These are phyloP conservation scores for Coregonus suidteri DNA, from an alignment of 2,797 vertebrate species.

Conservation along the genomic window DNA sequence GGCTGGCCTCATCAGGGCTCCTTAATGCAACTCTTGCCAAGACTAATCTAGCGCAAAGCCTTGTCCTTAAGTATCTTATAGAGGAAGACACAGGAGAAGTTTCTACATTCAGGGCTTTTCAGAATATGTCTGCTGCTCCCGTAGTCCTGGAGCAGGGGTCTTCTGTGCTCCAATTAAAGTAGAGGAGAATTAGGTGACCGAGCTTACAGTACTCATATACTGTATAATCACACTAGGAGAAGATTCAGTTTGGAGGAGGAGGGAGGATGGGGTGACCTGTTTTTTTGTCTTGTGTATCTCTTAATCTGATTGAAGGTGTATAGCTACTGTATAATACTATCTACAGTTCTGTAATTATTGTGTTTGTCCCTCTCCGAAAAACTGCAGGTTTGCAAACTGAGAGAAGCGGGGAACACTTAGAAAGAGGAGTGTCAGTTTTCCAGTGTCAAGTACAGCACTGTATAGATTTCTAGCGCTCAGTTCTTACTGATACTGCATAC, in stretches of 20 bases:
- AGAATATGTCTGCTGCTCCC: slow-evolving; percentile 62
- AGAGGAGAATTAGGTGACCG: slow-evolving; percentile 68
- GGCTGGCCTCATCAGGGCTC: slow-evolving; percentile 66
- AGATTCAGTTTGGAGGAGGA: slow-evolving; percentile 18
- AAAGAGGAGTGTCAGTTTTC: slow-evolving; percentile 9
- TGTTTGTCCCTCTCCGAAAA: slow-evolving; percentile 19
- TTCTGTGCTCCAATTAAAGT: slow-evolving; percentile 57
- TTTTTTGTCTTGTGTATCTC: slow-evolving; percentile 28
- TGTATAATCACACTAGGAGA: slow-evolving; percentile 64
- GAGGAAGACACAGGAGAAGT: slow-evolving; percentile 68
- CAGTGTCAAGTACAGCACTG: background rate
- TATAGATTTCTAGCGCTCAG: background rate
- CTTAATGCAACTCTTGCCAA: slow-evolving; percentile 71
- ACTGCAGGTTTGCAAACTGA: slow-evolving; percentile 12
- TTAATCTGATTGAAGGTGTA: slow-evolving; percentile 5
- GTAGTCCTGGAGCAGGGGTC: slow-evolving; percentile 57
- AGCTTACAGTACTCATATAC: slow-evolving; percentile 57
- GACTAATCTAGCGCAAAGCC: slow-evolving; percentile 77
- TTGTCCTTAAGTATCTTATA: slow-evolving; percentile 70
- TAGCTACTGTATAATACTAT: background rate
- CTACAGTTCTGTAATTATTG: background rate
- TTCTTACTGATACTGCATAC: background rate
- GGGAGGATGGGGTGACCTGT: slow-evolving; percentile 47
- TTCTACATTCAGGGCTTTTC: slow-evolving; percentile 68
- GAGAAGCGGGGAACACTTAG: slow-evolving; percentile 7